A percentile compares a stretch with the other conserved stretches of the same genome.
Conservation (phyloP, 2,888 invertebrate genomes). For the Stomorhina lunata region DNA sequence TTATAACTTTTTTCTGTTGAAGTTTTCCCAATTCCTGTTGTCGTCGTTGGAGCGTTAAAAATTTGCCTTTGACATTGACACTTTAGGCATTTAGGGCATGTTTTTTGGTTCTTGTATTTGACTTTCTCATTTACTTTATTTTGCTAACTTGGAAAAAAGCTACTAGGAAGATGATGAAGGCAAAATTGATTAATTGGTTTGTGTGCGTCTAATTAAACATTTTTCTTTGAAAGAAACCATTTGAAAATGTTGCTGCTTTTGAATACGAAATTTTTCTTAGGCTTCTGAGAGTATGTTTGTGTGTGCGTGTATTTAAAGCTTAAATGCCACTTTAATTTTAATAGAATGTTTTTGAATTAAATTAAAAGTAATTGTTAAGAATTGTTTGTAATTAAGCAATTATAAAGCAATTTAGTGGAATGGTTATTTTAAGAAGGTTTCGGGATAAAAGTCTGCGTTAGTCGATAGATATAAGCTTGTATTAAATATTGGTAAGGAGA, state of each 20-base stretch:
- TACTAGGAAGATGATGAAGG: constrained; percentile 23
- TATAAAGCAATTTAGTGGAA: constrained; percentile 42
- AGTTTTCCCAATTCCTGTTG: constrained; percentile 41
- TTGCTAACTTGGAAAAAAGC: not conserved
- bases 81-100: constrained; percentile 67
- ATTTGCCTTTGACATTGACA: constrained; percentile 78
- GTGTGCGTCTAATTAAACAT: constrained; percentile 78
- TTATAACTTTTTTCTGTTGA: constrained; percentile 64
- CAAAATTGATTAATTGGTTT: constrained; percentile 78
- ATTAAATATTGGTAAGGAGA: too few species aligned
- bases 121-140: constrained; percentile 6
- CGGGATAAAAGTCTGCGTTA: too few species aligned
- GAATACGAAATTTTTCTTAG: constrained; percentile 11
- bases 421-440: too few species aligned
- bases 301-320: constrained; percentile 14
- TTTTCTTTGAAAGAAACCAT: constrained; percentile 28
- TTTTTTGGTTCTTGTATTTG: constrained; percentile 23
- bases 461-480: too few species aligned
- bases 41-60: constrained; percentile 74
- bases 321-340: constrained; percentile 47
- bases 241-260: constrained; percentile 28
- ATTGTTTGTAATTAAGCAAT: constrained; percentile 56
- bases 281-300: too few species aligned
- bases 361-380: constrained; percentile 22
- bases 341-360: constrained; percentile 17